These are phyloP conservation scores for Montipora capricornis DNA, from an alignment of 64 coral and sea anemone genomes.

Conservation along the genomic window DNA sequence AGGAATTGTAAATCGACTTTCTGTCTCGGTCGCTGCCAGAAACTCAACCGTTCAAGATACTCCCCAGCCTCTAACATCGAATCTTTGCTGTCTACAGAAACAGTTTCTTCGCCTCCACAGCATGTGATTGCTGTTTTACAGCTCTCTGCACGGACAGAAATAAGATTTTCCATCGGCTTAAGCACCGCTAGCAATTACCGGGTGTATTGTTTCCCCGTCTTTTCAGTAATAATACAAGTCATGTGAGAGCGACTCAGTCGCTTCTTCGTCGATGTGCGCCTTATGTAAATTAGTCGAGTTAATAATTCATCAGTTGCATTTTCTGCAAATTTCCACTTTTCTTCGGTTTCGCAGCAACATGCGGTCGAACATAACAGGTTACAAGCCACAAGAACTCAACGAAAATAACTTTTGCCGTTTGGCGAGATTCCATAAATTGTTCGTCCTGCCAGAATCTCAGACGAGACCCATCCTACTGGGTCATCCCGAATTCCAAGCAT, in stretches of 20 bases:
- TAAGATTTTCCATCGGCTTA: conserved; percentile 85
- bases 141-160: conserved; percentile 81
- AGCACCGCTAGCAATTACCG: conserved; percentile 17
- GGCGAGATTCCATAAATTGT: background rate
- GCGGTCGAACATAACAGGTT: conserved; percentile 25
- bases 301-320: conserved; percentile 26
- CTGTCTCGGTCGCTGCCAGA: conserved; percentile 91
- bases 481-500: background rate
- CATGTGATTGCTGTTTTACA: conserved; percentile 89
- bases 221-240: background rate
- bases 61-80: conserved; percentile 83
- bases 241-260: conserved; percentile 37
- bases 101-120: conserved; percentile 75
- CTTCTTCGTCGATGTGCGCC: conserved; percentile 13
- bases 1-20: conserved; percentile 87
- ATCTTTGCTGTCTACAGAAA: conserved; percentile 71
- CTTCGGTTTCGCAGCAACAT: conserved; percentile 31
- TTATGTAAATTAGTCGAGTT: conserved; percentile 25
- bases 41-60: conserved; percentile 87
- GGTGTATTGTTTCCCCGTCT: conserved; percentile 21
- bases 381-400: background rate
- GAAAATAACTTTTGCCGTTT: background rate
- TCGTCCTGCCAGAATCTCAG: background rate
- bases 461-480: background rate
- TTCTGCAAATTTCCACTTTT: conserved; percentile 14